Base-by-base conservation (phyloP, 2,113 vertebrate genomes). In the Puffinus mauretanicus region DNA sequence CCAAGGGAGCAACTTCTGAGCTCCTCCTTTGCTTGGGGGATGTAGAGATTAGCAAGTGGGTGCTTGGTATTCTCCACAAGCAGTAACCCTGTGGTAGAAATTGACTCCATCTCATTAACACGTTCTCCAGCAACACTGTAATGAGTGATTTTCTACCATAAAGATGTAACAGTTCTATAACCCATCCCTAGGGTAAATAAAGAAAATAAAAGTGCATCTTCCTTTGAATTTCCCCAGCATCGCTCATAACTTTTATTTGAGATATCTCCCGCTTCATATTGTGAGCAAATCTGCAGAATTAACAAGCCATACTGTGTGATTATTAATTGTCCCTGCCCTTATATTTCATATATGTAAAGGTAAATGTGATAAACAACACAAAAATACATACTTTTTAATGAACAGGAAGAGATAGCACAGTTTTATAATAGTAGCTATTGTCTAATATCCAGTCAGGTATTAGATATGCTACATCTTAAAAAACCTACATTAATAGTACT, bases 181-280 rank as follows among this genome's bases (percentile, higher is more conserved):
- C 14, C 14, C 46, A 25, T 66, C 42, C 29, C 8, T 17, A 46
- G 24, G 16, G 5, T 58, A 86, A 87, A 71, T 58, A 73, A 83
- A 57, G 27, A 77, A 88, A 61, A 54, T 38, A 32, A 65, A 60
- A 22, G 10, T 73, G 42, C 26, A 27, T 86, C 38, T 83, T 69
- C 51, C 27, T 86, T 42, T 85, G 27, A 61, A 58, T 87, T 81
- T 91, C 29, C 32, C 22, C 19, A 27, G 7, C 21, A 64, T 61
- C 0, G 0, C 27, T 77, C 25, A 4, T 52, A 69, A 32, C 11
- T 25, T 73, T 65, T 64, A 18, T 29, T 55, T 82, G 51, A 55
- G 27, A 10, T 71, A 20, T 30, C 5, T 82, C 42, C 44, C 22
- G 44, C 46, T 47, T 85, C 42, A 57, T 47, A 29, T 4, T 78